A percentile compares a stretch with the other conserved stretches of the same genome.
Evolutionary conservation across 2,797 vertebrate genomes (phyloP).

Genomic region (Sebastes taczanowskii): DNA sequence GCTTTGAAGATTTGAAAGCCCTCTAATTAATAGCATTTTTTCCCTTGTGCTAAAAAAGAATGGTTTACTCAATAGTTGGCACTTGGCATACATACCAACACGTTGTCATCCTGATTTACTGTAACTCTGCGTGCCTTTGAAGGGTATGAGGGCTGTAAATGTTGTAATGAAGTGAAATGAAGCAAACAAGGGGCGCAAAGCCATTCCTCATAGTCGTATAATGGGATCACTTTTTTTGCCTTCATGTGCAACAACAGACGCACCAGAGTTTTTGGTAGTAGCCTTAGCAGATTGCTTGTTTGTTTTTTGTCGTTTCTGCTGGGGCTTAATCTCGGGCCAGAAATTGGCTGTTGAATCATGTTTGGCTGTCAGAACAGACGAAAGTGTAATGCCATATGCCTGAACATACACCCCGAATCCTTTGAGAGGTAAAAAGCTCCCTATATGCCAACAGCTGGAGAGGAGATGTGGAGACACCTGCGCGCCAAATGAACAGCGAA

Average conservation of each 20-base stretch:
- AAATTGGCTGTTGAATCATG: slow-evolving; percentile 76
- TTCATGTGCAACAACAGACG: slow-evolving; percentile 40
- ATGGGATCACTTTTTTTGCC: slow-evolving; percentile 20
- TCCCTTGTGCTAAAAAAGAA: slow-evolving; percentile 70
- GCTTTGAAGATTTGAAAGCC: slow-evolving; percentile 84
- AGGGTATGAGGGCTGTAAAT: slow-evolving; percentile 70
- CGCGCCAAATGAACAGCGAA: slow-evolving; percentile 79
- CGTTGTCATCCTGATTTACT: slow-evolving; percentile 82
- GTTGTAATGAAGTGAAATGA: slow-evolving; percentile 75
- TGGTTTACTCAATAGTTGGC: slow-evolving; percentile 81
- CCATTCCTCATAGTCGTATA: slow-evolving; percentile 47
- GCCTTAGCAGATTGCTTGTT: slow-evolving; percentile 72
- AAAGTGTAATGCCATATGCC: slow-evolving; percentile 79
- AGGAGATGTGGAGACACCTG: slow-evolving; percentile 84
- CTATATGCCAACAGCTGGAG: slow-evolving; percentile 79
- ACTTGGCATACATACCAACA: slow-evolving; percentile 82
- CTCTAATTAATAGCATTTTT: slow-evolving; percentile 84
- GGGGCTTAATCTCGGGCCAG: slow-evolving; percentile 73
- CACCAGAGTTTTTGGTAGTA: slow-evolving; percentile 62
- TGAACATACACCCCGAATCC: slow-evolving; percentile 76
- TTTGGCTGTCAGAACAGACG: slow-evolving; percentile 81
- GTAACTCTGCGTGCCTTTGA: slow-evolving; percentile 77
- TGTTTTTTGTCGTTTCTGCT: slow-evolving; percentile 69
- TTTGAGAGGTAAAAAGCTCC: slow-evolving; percentile 73
- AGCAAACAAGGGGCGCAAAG: slow-evolving; percentile 53